These are phyloP conservation scores for Alosa alosa DNA, from an alignment of 2,113 vertebrate genomes.

Conservation along the genomic window DNA sequence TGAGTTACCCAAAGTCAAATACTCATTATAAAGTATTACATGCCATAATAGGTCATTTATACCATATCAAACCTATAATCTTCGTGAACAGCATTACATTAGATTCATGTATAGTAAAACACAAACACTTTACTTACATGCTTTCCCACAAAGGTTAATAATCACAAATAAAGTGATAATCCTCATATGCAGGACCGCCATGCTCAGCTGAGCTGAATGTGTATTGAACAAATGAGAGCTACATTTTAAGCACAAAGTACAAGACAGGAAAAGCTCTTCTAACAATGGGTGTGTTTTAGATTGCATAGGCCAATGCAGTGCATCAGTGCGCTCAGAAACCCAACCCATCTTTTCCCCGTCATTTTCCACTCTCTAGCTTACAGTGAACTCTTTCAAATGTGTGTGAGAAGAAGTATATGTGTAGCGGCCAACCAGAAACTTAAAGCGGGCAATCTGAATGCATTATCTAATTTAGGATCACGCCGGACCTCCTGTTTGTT, in stretches of 20 bases:
- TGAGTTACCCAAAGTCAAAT: neutral
- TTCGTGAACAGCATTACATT: neutral
- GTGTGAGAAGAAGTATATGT: neutral
- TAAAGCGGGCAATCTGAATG: too few relatives aligned
- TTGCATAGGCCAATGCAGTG: neutral
- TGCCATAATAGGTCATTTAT: neutral
- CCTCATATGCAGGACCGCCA: neutral
- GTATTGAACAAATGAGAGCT: neutral
- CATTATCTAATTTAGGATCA: too few relatives aligned
- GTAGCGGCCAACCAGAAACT: too few relatives aligned
- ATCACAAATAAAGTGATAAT: neutral
- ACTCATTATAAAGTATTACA: too few relatives aligned
- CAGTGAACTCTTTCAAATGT: neutral
- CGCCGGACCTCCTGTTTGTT: too few relatives aligned
- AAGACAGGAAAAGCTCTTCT: neutral
- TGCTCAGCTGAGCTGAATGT: neutral
- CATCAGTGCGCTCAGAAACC: neutral
- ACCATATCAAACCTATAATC: too few relatives aligned
- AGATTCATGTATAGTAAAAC: neutral
- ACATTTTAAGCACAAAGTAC: neutral
- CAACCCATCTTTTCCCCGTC: neutral
- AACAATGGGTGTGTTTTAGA: neutral
- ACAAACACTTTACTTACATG: neutral
- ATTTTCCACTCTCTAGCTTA: neutral
- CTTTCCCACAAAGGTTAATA: neutral